phyloP scores from a whole-genome alignment of 2,888 invertebrate genomes.

The Sialis lutaria region DNA sequence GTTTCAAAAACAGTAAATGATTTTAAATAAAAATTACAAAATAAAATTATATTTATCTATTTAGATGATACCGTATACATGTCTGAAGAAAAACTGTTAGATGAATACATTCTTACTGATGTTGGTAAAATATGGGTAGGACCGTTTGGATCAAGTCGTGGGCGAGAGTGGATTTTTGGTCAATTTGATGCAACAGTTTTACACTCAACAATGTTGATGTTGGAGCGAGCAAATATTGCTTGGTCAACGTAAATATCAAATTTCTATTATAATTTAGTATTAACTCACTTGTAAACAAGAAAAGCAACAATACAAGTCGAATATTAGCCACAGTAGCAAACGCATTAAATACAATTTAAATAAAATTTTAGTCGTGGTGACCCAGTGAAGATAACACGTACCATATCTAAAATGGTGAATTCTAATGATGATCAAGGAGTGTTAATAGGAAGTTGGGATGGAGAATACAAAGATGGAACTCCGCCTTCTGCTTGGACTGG shows the following conservation, averaged over 20 bases:
- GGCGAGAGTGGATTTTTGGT: constrained; percentile 71
- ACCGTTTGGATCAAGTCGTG: constrained; percentile 47
- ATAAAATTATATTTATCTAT: constrained; percentile 1
- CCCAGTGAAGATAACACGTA: constrained; percentile 48
- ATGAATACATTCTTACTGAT: constrained; percentile 65
- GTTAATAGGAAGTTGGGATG: constrained; percentile 55
- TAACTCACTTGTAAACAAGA: not conserved
- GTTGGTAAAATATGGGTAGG: constrained; percentile 79
- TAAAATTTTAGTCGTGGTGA: constrained; percentile 37
- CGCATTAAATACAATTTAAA: not conserved
- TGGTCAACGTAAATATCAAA: constrained; percentile 30
- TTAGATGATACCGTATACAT: constrained; percentile 61
- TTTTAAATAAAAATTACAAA: not conserved
- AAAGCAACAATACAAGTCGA: not conserved
- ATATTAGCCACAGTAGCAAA: not conserved
- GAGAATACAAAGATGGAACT: constrained; percentile 53
- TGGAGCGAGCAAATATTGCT: constrained; percentile 45
- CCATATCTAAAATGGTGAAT: constrained; percentile 59
- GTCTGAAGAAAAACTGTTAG: constrained; percentile 46
- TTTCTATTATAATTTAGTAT: not conserved
- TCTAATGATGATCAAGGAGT: constrained; percentile 57
- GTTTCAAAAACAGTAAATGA: not conserved
- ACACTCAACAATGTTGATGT: constrained; percentile 49
- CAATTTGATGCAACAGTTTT: constrained; percentile 59
- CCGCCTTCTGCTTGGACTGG: constrained; percentile 69